A percentile compares a stretch with the other conserved stretches of the same genome.
phyloP scores from a whole-genome alignment of 2,113 vertebrate species.

The Sceloporus tristichus region DNA sequence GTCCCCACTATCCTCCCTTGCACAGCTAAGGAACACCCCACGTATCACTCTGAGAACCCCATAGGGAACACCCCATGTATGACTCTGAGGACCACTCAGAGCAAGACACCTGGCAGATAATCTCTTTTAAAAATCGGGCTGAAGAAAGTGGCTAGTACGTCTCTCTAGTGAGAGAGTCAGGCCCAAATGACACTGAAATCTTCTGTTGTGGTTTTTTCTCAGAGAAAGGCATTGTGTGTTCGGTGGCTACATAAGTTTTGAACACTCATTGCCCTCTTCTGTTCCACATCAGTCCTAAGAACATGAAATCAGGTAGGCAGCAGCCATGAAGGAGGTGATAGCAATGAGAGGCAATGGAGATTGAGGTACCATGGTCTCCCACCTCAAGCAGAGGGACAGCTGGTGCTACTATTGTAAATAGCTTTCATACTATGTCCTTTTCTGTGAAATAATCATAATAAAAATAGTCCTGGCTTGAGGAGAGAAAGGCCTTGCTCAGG shows the following conservation, averaged over 20 bases:
- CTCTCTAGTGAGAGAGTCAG: not conserved
- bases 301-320: not conserved
- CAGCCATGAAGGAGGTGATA: not conserved
- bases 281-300: not conserved
- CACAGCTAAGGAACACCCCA: too few species aligned
- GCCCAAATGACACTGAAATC: not conserved
- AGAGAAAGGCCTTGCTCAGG: constrained; percentile 24
- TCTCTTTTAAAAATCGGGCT: not conserved
- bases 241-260: not conserved
- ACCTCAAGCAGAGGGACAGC: not conserved
- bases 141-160: not conserved
- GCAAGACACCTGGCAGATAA: not conserved
- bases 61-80: not conserved
- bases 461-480: not conserved
- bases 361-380: too few species aligned
- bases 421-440: constrained; percentile 39
- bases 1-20: not conserved
- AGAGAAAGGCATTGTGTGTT: not conserved
- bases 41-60: not conserved
- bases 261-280: too few species aligned
- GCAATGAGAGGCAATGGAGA: not conserved
- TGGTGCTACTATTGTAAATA: not conserved
- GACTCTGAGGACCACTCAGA: not conserved
- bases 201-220: not conserved
- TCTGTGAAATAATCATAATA: constrained; percentile 47